phyloP scores from a whole-genome alignment of 2,113 vertebrate genomes.

The Platichthys stellatus region DNA sequence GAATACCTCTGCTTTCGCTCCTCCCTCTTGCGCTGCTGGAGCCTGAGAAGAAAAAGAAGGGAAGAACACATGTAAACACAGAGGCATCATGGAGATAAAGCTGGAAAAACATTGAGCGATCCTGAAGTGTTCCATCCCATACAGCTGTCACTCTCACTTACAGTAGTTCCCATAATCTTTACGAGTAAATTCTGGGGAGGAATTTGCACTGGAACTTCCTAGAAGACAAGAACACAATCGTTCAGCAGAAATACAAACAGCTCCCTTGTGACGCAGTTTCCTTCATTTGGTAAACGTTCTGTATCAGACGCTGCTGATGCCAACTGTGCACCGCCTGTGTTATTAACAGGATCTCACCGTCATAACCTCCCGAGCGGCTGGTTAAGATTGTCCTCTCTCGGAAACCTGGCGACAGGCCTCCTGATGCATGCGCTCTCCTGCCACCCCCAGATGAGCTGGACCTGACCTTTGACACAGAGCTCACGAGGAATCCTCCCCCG shows the following conservation, averaged over 20 bases:
- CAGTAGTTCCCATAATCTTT: constrained; percentile 91
- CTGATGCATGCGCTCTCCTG: constrained; percentile 84
- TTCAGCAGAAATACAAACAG: constrained; percentile 26
- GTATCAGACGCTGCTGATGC: neutral
- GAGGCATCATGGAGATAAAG: constrained; percentile 24
- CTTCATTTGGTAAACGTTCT: constrained; percentile 12
- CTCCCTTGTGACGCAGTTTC: constrained; percentile 24
- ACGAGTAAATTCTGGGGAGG: constrained; percentile 93
- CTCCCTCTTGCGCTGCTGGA: constrained; percentile 86
- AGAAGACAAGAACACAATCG: constrained; percentile 53
- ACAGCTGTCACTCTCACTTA: constrained; percentile 44
- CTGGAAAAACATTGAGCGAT: constrained; percentile 7
- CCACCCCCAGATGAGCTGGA: constrained; percentile 84
- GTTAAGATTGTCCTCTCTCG: constrained; percentile 87
- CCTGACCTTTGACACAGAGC: constrained; percentile 81
- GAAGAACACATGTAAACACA: constrained; percentile 15
- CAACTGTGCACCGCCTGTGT: neutral
- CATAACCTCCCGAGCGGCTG: constrained; percentile 88
- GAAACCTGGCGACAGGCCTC: constrained; percentile 86
- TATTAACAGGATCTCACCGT: constrained; percentile 84
- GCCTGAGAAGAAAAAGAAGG: constrained; percentile 50
- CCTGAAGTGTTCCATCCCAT: constrained; percentile 1
- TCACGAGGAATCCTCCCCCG: constrained; percentile 61
- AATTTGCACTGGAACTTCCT: constrained; percentile 98
- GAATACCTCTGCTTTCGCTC: constrained; percentile 92